Conservation (phyloP, 2,888 invertebrate genomes). For the Timema cristinae region DNA sequence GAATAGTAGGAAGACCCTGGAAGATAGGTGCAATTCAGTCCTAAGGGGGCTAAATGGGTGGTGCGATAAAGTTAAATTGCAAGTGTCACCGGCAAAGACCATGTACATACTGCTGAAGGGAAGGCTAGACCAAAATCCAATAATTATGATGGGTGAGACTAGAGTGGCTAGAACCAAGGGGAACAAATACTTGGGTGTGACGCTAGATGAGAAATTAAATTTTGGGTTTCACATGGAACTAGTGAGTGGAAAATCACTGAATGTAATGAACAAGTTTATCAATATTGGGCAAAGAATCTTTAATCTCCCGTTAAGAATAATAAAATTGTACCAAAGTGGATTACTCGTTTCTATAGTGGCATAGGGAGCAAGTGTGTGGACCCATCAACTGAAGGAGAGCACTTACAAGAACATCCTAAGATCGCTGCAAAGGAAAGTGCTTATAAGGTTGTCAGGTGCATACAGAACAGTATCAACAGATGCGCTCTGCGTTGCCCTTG, state of each 20-base stretch:
- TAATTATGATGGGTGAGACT: not conserved
- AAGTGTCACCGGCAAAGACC: not conserved
- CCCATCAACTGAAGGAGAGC: not conserved
- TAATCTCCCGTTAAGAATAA: not conserved
- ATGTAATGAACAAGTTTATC: no score
- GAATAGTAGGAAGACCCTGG: not conserved
- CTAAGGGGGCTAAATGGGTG: not conserved
- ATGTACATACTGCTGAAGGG: not conserved
- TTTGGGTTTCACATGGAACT: not conserved
- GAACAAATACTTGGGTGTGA: not conserved
- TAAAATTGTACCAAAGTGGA: not conserved
- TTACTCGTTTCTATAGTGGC: not conserved
- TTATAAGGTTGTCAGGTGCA: not conserved
- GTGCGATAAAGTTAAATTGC: not conserved
- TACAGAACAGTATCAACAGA: not conserved
- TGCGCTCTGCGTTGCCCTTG: not conserved
- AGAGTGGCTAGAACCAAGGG: not conserved
- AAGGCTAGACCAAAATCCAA: not conserved
- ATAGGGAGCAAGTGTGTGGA: not conserved
- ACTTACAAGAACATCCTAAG: not conserved
- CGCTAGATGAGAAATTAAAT: not conserved
- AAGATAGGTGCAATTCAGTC: not conserved
- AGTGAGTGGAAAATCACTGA: not conserved
- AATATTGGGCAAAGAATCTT: no score
- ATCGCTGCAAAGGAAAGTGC: not conserved